Base-by-base conservation (phyloP, 2,888 invertebrate species). In the Brenthis ino region DNA sequence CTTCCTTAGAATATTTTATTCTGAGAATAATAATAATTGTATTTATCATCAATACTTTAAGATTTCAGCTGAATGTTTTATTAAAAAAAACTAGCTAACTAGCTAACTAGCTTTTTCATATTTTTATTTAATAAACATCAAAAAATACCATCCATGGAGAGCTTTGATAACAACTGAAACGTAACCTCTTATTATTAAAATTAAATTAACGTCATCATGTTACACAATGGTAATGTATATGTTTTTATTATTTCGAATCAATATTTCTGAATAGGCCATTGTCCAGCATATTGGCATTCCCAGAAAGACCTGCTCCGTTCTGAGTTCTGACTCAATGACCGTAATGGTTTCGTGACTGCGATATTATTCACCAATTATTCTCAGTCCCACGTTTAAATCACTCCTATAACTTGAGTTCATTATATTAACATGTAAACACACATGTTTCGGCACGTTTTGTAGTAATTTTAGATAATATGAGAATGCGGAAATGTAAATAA, bases 311-410 rank as follows among this genome's bases (percentile, higher is more conserved):
- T 50, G 64, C 43, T 54, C 33, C 69, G 72, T 66, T 65, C 63
- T 58, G 69, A 65, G 58, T 56, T 67, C 60, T 50, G 72, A 70
- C 65, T 63, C 69, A 68, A 67, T 72, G 69, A 63, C 54, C 57
- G 67, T 68, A 76, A 76, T 76, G 70, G 75, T 68, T 74, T 76
- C 77, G 77, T 78, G 78, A 73, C 74, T 74, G 60, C 55, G 63
- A 65, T 71, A 69, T 75, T 74, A 74, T 75, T 69, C 75, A 69
- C 65, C 73, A 68, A 77, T 77, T 77, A 75, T 74, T 60, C 55
- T 72, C 65, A 72, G 74, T 74, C 64, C 33, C 72, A 67, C 63
- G 47, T 67, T 70, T 56, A 51, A 67, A 56, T 61, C 55, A 61
- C n/a, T 61, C 37, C 50, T 61, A 56, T 61, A 57, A 57, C 28